Evolutionary conservation across 2,797 vertebrate species (phyloP).

Genomic region (Schizopygopsis pylzovi): DNA sequence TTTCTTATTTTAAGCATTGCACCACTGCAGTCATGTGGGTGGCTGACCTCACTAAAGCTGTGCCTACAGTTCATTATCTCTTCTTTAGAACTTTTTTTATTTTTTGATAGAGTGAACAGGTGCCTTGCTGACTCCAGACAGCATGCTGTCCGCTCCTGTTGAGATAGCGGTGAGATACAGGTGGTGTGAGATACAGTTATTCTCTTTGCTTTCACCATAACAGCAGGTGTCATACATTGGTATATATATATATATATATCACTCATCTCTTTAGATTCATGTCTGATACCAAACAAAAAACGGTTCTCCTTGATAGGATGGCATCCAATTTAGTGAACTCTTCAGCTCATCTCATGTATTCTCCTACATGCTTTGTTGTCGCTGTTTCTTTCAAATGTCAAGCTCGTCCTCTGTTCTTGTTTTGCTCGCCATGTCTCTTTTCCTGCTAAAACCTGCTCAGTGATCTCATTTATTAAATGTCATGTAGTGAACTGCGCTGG

Average conservation of each 20-base stretch:
- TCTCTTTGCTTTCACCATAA: background rate
- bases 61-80: conserved; percentile 22
- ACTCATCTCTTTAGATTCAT: background rate
- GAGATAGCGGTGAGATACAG: background rate
- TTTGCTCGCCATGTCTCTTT: conserved; percentile 47
- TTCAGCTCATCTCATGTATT: conserved; percentile 45
- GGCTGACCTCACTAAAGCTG: conserved; percentile 29
- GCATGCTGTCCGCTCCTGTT: conserved; percentile 10
- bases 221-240: conserved; percentile 10
- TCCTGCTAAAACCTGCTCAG: conserved; percentile 53
- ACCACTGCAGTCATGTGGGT: conserved; percentile 12
- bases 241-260: background rate
- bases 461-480: conserved; percentile 68
- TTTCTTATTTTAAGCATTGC: background rate
- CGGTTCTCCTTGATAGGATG: background rate
- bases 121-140: conserved; percentile 29
- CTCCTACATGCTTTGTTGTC: conserved; percentile 49
- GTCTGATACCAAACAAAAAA: conserved; percentile 1
- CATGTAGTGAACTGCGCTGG: conserved; percentile 62
- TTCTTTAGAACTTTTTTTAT: conserved; percentile 21
- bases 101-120: conserved; percentile 13
- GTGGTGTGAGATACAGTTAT: background rate
- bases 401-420: conserved; percentile 55
- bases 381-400: conserved; percentile 61
- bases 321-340: conserved; percentile 51